These are phyloP conservation scores for Oophaga sylvatica DNA, from an alignment of 2,797 vertebrate species.

Conservation along the genomic window DNA sequence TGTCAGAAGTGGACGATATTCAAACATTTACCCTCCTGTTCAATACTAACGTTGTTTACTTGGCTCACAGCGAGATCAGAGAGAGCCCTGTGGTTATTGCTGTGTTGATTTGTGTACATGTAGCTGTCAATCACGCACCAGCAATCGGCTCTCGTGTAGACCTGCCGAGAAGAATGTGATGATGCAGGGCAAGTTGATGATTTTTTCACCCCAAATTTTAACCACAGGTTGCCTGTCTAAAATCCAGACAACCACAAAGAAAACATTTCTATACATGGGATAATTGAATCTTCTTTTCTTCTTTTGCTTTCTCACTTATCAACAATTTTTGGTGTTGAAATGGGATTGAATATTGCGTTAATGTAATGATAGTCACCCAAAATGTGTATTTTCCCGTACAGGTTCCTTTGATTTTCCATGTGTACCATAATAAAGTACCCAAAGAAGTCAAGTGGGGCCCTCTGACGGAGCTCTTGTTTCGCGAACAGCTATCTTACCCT, in stretches of 20 bases:
- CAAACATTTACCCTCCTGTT: conserved; percentile 56
- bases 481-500: too few species aligned
- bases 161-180: background rate
- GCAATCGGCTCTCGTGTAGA: background rate
- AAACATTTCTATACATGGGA: background rate
- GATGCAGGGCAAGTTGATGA: background rate
- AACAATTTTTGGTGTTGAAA: too few species aligned
- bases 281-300: too few species aligned
- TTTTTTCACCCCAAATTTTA: background rate
- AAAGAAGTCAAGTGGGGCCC: too few species aligned
- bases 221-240: background rate
- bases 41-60: conserved; percentile 53
- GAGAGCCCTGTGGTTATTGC: conserved; percentile 51
- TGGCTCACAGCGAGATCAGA: conserved; percentile 45
- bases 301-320: too few species aligned
- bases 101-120: background rate
- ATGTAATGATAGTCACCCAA: too few species aligned
- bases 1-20: conserved; percentile 59
- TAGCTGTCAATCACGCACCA: conserved; percentile 3
- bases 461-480: too few species aligned
- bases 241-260: background rate
- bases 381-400: too few species aligned
- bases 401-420: too few species aligned
- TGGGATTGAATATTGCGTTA: too few species aligned
- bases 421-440: too few species aligned